These are phyloP conservation scores for Tenthredo amoena DNA, from an alignment of 2,888 invertebrate genomes.

Conservation along the genomic window DNA sequence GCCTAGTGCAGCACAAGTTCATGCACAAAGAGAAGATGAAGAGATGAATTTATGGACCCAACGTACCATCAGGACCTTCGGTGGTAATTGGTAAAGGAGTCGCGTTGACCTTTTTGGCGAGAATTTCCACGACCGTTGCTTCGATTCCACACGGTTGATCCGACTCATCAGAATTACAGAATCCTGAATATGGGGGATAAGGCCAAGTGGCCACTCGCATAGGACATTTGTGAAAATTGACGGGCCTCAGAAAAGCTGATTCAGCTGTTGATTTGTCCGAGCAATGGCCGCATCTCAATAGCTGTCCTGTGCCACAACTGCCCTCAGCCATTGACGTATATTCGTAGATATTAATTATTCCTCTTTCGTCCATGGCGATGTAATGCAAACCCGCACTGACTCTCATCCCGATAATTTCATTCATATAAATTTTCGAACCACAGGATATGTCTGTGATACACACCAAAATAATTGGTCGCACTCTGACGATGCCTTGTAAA, in stretches of 20 bases:
- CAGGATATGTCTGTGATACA: constrained; percentile 15
- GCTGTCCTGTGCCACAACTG: neutral
- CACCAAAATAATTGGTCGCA: neutral
- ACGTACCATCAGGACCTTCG: neutral
- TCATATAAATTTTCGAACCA: constrained; percentile 18
- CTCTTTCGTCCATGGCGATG: neutral
- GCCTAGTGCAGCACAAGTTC: neutral
- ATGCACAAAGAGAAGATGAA: neutral
- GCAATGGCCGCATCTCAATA: neutral
- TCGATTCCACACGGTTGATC: neutral
- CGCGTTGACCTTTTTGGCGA: constrained; percentile 10
- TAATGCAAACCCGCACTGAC: neutral
- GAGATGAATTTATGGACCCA: neutral
- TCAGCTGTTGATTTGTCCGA: neutral
- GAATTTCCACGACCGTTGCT: neutral
- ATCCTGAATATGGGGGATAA: neutral
- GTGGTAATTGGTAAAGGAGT: neutral
- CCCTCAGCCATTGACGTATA: neutral
- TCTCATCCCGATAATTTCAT: neutral
- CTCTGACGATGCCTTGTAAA: neutral
- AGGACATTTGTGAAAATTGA: constrained; percentile 25
- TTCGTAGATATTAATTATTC: neutral
- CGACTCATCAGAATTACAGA: neutral
- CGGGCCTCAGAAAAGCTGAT: neutral
- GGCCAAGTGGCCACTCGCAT: neutral